Conservation (phyloP, 2,888 invertebrate genomes). For the Chalcosyrphus nemorum region DNA sequence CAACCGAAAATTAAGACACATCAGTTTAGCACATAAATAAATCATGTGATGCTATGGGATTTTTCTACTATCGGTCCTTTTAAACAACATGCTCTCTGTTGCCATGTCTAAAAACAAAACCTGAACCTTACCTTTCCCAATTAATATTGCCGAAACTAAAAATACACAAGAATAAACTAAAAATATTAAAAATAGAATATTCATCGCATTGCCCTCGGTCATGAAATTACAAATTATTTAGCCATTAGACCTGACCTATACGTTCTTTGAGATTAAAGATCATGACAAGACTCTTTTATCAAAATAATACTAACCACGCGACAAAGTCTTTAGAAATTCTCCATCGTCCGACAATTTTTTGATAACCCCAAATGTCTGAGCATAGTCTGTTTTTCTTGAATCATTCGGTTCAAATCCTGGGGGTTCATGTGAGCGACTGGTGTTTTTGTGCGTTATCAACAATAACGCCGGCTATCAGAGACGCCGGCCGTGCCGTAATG, state of each 20-base stretch:
- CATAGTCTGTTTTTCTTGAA: background rate
- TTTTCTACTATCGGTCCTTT: background rate
- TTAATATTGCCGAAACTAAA: background rate
- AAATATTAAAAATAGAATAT: background rate
- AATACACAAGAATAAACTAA: background rate
- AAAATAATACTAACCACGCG: background rate
- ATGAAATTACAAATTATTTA: background rate
- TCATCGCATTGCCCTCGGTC: background rate
- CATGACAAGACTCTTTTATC: background rate
- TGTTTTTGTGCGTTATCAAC: background rate
- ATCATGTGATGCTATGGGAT: background rate
- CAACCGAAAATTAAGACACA: background rate
- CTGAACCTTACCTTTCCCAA: no score
- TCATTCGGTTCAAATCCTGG: background rate
- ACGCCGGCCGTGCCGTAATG: no score
- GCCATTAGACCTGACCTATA: background rate
- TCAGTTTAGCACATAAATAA: background rate
- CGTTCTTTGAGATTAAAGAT: background rate
- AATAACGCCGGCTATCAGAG: background rate
- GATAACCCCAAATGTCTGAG: background rate
- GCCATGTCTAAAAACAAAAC: no score
- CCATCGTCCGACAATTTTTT: constrained; percentile 3
- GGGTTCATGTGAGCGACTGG: background rate
- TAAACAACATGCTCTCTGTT: no score
- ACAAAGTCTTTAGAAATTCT: background rate